These are phyloP conservation scores for Clostera curtula DNA, from an alignment of 2,888 invertebrate genomes.

Conservation along the genomic window DNA sequence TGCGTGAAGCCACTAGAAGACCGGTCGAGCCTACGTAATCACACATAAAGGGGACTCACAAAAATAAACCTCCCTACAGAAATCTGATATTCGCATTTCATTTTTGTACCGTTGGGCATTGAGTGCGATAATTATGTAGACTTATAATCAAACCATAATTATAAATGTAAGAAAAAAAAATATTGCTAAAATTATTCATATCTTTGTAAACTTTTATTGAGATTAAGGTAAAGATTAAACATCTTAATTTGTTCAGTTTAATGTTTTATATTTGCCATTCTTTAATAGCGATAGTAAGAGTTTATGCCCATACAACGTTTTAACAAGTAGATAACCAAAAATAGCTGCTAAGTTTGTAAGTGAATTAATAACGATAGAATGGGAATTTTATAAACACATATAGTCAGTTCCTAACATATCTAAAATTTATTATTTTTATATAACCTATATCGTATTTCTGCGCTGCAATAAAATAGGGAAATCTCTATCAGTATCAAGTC, in stretches of 20 bases:
- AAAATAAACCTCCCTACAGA: constrained; percentile 29
- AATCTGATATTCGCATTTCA: constrained; percentile 39
- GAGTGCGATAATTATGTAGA: constrained; percentile 18
- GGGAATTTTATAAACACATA: neutral
- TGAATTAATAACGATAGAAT: too few species aligned
- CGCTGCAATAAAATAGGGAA: constrained; percentile 24
- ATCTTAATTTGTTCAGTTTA: too few species aligned
- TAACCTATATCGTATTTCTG: constrained; percentile 11
- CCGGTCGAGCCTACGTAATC: constrained; percentile 43
- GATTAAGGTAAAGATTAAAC: too few species aligned
- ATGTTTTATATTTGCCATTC: too few species aligned
- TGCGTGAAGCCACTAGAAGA: constrained; percentile 45
- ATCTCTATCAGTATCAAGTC: constrained; percentile 24
- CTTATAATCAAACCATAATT: too few species aligned
- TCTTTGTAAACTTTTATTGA: too few species aligned
- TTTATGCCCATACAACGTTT: too few species aligned
- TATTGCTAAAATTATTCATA: too few species aligned
- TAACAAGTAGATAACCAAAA: too few species aligned
- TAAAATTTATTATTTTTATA: neutral
- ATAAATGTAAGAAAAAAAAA: too few species aligned
- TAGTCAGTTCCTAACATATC: neutral
- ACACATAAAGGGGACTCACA: constrained; percentile 44
- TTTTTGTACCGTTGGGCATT: constrained; percentile 22
- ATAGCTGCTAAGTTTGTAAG: too few species aligned
- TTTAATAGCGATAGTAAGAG: too few species aligned